Conservation (phyloP, 2,113 vertebrate species). For the Aptenodytes forsteri region DNA sequence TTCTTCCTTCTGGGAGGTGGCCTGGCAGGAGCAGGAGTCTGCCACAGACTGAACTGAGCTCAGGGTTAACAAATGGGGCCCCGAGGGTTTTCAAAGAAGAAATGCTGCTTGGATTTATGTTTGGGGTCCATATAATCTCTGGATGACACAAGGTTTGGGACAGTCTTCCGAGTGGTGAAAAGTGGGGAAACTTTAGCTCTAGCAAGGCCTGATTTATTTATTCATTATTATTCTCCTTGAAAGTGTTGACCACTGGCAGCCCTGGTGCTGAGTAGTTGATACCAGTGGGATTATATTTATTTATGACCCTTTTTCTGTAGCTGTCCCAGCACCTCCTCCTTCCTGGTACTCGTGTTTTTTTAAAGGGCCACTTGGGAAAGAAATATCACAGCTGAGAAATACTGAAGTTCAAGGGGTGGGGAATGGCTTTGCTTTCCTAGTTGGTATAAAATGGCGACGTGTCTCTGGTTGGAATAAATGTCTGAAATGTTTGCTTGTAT, state of each 20-base stretch:
- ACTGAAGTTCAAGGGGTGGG: neutral
- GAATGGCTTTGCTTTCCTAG: neutral
- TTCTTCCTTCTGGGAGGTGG: conserved; percentile 1
- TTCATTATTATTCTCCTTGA: neutral
- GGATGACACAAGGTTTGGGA: neutral
- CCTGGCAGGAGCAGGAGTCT: neutral
- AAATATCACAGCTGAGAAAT: neutral
- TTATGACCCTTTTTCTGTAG: neutral
- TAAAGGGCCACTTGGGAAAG: neutral
- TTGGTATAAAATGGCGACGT: neutral
- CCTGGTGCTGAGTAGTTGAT: neutral
- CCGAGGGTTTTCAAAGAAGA: neutral
- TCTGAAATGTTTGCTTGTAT: neutral
- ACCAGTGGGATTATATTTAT: neutral
- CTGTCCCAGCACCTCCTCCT: neutral
- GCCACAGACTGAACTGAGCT: neutral
- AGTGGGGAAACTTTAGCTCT: neutral
- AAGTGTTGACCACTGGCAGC: neutral
- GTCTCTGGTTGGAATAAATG: neutral
- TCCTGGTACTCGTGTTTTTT: neutral
- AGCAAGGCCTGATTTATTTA: neutral
- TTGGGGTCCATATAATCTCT: neutral
- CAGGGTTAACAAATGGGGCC: neutral
- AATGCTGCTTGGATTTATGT: neutral
- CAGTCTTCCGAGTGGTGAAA: neutral